Percentiles rank a stretch among this genome's conserved stretches.
Evolutionary conservation across 2,888 invertebrate species (phyloP).

Genomic region (Eupithecia exiguata): DNA sequence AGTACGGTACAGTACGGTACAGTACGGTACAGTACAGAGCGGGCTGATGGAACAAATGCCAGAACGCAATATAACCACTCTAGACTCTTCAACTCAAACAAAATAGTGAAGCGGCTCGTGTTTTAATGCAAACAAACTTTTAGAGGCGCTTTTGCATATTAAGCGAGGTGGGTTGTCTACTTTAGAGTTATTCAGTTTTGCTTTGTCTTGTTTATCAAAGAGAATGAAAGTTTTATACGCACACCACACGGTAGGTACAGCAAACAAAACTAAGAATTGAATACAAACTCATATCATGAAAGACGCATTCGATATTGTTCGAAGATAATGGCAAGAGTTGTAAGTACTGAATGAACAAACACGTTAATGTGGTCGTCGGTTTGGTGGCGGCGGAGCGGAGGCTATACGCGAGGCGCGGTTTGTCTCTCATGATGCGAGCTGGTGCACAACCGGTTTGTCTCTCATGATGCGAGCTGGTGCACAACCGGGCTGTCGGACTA

Average conservation of each 20-base stretch:
- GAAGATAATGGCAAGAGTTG: neutral
- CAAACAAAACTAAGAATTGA: slow-evolving; percentile 59
- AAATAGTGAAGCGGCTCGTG: slow-evolving; percentile 84
- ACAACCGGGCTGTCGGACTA: neutral
- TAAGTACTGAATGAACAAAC: neutral
- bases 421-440: slow-evolving; percentile 76
- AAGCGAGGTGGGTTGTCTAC: slow-evolving; percentile 85
- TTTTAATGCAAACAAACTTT: slow-evolving; percentile 85
- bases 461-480: slow-evolving; percentile 73
- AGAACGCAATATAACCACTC: slow-evolving; percentile 84
- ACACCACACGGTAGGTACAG: slow-evolving; percentile 56
- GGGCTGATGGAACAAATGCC: slow-evolving; percentile 77
- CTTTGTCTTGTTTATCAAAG: slow-evolving; percentile 77
- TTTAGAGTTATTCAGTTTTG: slow-evolving; percentile 78
- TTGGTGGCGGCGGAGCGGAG: neutral
- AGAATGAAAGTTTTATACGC: slow-evolving; percentile 56
- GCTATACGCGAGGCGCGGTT: neutral
- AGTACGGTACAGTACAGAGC: neutral
- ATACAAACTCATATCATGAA: slow-evolving; percentile 73
- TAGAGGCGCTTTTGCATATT: slow-evolving; percentile 84
- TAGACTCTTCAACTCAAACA: slow-evolving; percentile 81
- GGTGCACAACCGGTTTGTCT: slow-evolving; percentile 47
- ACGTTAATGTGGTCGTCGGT: neutral
- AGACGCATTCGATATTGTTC: slow-evolving; percentile 53
- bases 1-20: neutral